phyloP scores from a whole-genome alignment of 2,888 invertebrate genomes.

The Drosophila crucigera region DNA sequence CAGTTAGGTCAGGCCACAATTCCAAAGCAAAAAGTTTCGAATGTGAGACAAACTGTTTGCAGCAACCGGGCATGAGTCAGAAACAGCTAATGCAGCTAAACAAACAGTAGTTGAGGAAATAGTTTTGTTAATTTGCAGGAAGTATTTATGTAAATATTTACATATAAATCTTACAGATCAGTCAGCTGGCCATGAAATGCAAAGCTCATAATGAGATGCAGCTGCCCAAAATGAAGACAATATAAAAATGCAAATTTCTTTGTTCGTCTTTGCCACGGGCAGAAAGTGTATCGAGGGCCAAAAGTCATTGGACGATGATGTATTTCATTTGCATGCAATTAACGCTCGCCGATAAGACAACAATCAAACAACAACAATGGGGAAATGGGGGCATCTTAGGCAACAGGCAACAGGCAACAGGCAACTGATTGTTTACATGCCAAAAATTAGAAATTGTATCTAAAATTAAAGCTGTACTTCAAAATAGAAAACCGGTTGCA shows the following conservation, averaged over 20 bases:
- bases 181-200: conserved; percentile 72
- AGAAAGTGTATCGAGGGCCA: conserved; percentile 74
- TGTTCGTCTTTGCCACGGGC: conserved; percentile 32
- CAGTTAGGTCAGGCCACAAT: conserved; percentile 44
- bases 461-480: not conserved
- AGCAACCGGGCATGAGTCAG: conserved; percentile 22
- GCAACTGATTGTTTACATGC: not conserved
- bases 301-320: conserved; percentile 45
- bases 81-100: not conserved
- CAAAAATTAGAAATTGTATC: not conserved
- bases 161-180: conserved; percentile 27
- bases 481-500: not conserved
- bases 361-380: conserved; percentile 7
- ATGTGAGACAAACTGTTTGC: conserved; percentile 61
- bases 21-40: conserved; percentile 28
- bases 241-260: conserved; percentile 46
- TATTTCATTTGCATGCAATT: conserved; percentile 73
- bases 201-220: conserved; percentile 56
- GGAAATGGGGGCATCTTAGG: not conserved
- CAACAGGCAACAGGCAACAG: not conserved
- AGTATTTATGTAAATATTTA: conserved; percentile 56
- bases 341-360: conserved; percentile 45
- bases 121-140: conserved; percentile 51
- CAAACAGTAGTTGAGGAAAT: conserved; percentile 45
- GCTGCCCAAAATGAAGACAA: conserved; percentile 45